Percentiles rank a stretch among this genome's conserved stretches.
phyloP scores from a whole-genome alignment of 2,797 vertebrate species.

The Microhierax caerulescens region DNA sequence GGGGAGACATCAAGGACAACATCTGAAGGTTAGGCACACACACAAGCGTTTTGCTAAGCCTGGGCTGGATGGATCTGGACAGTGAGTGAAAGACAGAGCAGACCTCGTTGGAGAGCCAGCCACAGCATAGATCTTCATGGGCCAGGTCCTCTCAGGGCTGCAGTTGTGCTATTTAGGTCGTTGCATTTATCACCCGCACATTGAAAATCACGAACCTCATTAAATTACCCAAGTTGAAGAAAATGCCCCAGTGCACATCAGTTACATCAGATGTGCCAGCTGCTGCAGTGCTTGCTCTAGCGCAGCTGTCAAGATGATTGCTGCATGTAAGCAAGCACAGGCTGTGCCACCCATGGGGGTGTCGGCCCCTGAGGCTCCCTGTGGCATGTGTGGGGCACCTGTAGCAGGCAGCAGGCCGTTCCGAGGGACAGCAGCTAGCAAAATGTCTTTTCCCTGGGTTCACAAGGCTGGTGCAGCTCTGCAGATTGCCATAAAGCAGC shows the following conservation, averaged over 20 bases:
- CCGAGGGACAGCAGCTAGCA: not conserved
- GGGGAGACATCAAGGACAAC: not conserved
- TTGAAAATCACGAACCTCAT: not conserved
- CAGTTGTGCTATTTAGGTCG: not conserved
- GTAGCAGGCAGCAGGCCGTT: not conserved
- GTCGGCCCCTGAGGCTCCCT: not conserved
- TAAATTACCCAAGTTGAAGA: not conserved
- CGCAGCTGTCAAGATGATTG: not conserved
- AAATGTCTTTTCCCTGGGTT: not conserved
- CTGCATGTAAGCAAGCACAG: not conserved
- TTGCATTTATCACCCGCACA: not conserved
- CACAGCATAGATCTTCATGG: not conserved
- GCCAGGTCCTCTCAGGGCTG: not conserved
- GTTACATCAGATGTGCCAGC: not conserved
- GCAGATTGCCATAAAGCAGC: not conserved
- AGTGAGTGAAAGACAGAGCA: not conserved
- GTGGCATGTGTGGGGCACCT: not conserved
- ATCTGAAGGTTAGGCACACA: not conserved
- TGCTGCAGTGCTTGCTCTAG: not conserved
- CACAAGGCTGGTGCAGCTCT: not conserved
- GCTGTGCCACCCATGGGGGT: rapidly evolving
- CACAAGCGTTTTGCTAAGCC: not conserved
- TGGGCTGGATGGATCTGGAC: not conserved
- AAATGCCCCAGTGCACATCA: not conserved
- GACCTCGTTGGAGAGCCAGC: not conserved